Evolutionary conservation across 2,888 invertebrate species (phyloP), one percentile per base, ranked within the genome.

Genomic region (Tethea ocularis): DNA sequence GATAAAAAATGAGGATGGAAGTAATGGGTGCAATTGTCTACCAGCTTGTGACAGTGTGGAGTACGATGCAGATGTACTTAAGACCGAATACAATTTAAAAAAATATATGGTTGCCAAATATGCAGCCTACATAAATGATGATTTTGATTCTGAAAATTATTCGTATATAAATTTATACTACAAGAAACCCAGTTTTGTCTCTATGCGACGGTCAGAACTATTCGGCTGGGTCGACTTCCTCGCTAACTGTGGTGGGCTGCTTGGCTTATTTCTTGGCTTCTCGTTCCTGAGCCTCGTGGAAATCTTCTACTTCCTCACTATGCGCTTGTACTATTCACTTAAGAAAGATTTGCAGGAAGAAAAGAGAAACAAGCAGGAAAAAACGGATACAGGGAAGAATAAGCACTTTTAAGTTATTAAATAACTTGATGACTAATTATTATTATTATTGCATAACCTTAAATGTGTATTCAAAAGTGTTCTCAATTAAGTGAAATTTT

Each of bases 11-110:
- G 26, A 13, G 3, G n/a, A 41, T 3, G 36, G 15, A 36, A 15
- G 36, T 4, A 15, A 36, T 55, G 57, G 41, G 29, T 82, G 82
- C 22, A 57, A 62, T 1, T 82, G 82, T 55, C 62, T 81, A 0
- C 79, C 81, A 0, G 57, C 75, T 0, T 95, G 95, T 72, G 94
- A 95, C 2, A 94, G 94, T 0, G 85, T 95, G n/a, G 89, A 92
- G 0, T 95, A 95, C 69, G 94, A 95, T 62, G 94, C 95, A 0
- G 95, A 95, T 78, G 94, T 94, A 8, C 93, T 95, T 0, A 95
- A 95, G 71, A 94, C 95, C 0, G 91, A 94, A 55, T 95, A 93
- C 62, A 89, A 94, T 23, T n/a, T 52, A 52, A 17, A 29, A 29
- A 1, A n/a, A 15, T 36, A 36, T 15, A 1, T 36, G 1, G 15